Percentiles rank a stretch among this genome's conserved stretches.
Evolutionary conservation across 2,113 vertebrate species (phyloP).

Genomic region (Gnathonemus echidnorhynchus): DNA sequence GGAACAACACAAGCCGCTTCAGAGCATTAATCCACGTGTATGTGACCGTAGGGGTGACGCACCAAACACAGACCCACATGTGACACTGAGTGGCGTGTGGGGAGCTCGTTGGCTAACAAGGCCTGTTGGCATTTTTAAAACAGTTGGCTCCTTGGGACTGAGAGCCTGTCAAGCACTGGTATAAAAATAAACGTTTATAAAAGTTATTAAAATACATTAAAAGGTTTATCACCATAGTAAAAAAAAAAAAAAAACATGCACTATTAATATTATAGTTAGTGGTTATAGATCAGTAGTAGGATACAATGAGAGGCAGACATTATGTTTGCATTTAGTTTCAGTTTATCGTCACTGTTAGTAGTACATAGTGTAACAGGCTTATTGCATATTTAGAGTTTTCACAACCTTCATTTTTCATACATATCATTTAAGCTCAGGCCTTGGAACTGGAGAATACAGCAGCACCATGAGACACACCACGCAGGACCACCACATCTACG

Average conservation of each 20-base stretch:
- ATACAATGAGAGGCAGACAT: not conserved
- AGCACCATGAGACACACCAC: not conserved
- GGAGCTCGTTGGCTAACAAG: not conserved
- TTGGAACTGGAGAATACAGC: not conserved
- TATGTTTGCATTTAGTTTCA: not conserved
- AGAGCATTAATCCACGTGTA: not conserved
- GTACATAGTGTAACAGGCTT: not conserved
- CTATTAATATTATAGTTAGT: not conserved
- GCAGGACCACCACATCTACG: not conserved
- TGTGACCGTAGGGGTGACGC: not conserved
- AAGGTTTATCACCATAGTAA: not conserved
- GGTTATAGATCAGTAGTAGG: not conserved
- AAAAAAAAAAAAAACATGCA: not conserved
- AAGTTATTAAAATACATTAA: not conserved
- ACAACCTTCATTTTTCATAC: not conserved
- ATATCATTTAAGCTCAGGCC: not conserved
- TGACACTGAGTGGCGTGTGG: not conserved
- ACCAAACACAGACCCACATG: not conserved
- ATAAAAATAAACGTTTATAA: not conserved
- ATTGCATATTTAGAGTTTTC: not conserved
- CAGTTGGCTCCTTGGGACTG: not conserved
- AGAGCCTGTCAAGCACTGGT: not conserved
- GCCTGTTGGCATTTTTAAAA: not conserved
- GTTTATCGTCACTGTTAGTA: not conserved
- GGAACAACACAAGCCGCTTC: not conserved